Conservation (phyloP, 2,113 vertebrate species). For the Bombycilla garrulus region DNA sequence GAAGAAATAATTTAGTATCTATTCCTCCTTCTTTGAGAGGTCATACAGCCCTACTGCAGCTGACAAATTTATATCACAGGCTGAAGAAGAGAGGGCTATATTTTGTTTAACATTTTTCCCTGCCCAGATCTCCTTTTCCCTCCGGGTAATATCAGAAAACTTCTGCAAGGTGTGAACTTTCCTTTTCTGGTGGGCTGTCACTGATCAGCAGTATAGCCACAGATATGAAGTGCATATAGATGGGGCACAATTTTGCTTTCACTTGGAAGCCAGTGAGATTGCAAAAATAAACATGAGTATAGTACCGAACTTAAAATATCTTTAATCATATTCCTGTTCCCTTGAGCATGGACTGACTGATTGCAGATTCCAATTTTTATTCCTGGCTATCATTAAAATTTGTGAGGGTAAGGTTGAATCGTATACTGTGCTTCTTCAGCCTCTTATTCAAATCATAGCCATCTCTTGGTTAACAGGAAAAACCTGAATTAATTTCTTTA, state of each 20-base stretch:
- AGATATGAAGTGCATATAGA: neutral
- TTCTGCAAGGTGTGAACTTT: neutral
- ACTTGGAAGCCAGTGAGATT: neutral
- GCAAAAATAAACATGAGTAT: neutral
- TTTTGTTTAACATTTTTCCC: neutral
- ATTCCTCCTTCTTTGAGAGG: neutral
- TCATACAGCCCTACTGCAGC: neutral
- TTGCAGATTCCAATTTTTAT: conserved; percentile 30
- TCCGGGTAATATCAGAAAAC: neutral
- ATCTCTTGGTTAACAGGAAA: neutral
- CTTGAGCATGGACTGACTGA: conserved; percentile 8
- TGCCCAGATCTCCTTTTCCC: neutral
- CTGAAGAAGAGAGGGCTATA: neutral
- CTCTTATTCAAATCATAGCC: conserved; percentile 27
- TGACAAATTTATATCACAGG: neutral
- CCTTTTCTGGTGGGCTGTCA: neutral
- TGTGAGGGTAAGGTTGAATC: neutral
- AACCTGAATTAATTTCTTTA: conserved; percentile 8
- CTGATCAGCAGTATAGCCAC: neutral
- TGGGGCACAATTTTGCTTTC: neutral
- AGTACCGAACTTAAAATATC: neutral
- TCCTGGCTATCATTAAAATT: conserved; percentile 35
- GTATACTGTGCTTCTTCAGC: neutral
- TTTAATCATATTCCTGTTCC: conserved; percentile 17
- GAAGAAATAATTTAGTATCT: neutral